phyloP scores from a whole-genome alignment of 2,113 vertebrate species.

The Kobus ellipsiprymnus region DNA sequence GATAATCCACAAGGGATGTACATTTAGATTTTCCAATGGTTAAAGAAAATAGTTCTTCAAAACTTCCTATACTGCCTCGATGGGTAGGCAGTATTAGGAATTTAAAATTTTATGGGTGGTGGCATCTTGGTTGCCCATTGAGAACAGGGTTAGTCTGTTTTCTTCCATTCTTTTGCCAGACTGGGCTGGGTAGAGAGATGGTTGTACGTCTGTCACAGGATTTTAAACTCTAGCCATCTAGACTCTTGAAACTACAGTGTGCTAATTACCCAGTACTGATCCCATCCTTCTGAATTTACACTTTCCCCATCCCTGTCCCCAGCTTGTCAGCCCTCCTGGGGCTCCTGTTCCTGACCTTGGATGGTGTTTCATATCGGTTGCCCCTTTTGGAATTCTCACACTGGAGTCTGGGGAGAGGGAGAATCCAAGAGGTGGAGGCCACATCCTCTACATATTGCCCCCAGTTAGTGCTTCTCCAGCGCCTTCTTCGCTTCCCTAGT shows the following conservation, averaged over 20 bases:
- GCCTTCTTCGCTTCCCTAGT: neutral
- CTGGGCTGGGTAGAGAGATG: neutral
- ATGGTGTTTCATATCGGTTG: neutral
- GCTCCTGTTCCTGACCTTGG: neutral
- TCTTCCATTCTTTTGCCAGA: neutral
- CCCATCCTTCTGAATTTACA: neutral
- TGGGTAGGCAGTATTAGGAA: neutral
- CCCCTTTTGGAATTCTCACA: neutral
- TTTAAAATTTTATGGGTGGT: neutral
- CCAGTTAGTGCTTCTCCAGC: neutral
- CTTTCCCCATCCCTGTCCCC: no score
- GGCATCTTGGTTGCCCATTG: neutral
- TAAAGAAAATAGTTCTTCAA: neutral
- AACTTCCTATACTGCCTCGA: neutral
- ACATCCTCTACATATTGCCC: neutral
- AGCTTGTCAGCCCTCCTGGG: neutral
- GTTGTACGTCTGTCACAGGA: neutral
- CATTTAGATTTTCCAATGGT: neutral
- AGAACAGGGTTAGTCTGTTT: neutral
- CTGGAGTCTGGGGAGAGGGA: neutral
- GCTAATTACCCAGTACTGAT: neutral
- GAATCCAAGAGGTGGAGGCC: neutral
- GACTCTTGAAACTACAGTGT: neutral
- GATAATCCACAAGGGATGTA: neutral
- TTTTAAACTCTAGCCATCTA: neutral